Conservation (phyloP, 2,797 vertebrate species). For the Nannoperca australis region DNA sequence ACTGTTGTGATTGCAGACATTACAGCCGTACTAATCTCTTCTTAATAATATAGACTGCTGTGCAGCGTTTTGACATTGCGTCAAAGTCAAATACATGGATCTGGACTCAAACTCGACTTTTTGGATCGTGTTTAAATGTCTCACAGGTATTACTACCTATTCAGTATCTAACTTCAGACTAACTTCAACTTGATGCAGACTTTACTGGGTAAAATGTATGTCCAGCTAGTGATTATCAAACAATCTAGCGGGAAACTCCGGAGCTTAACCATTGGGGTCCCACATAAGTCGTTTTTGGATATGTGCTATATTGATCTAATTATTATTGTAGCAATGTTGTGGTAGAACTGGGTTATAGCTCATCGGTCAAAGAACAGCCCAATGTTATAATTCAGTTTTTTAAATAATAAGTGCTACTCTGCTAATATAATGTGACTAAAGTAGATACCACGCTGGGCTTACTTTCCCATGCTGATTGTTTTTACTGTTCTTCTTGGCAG, state of each 20-base stretch:
- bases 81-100: neutral
- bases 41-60: neutral
- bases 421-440: slow-evolving; percentile 27
- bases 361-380: neutral
- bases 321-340: neutral
- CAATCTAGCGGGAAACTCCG: neutral
- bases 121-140: neutral
- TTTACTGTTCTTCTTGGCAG: slow-evolving; percentile 47
- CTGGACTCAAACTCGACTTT: neutral
- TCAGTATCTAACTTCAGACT: neutral
- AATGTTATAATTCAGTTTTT: neutral
- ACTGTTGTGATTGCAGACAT: neutral
- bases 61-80: neutral
- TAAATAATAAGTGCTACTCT: neutral
- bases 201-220: neutral
- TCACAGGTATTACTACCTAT: neutral
- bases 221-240: neutral
- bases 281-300: no score
- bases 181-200: neutral
- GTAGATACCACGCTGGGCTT: slow-evolving; percentile 36
- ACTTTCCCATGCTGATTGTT: slow-evolving; percentile 33
- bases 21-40: no score
- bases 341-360: neutral
- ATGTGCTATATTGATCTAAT: neutral
- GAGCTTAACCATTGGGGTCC: neutral